Evolutionary conservation across 2,888 invertebrate genomes (phyloP).

Genomic region (Imbricaverruca yamaguchii): DNA sequence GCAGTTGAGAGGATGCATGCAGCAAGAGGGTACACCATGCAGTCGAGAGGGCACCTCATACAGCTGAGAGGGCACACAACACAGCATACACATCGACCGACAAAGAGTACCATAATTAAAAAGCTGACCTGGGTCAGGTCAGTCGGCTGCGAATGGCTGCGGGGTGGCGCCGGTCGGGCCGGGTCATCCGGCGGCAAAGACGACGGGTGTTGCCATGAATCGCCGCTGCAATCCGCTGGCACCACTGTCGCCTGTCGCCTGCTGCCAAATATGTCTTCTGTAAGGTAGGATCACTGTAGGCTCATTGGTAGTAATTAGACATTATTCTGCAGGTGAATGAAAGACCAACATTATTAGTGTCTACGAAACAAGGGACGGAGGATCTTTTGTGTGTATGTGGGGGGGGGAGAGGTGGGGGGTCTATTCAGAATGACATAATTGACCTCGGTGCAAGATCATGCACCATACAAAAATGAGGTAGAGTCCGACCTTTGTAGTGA

Average conservation of each 20-base stretch:
- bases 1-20: too few relatives aligned
- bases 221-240: background rate
- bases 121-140: constrained; percentile 31
- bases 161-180: constrained; percentile 29
- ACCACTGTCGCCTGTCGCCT: background rate
- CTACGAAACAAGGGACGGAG: too few relatives aligned
- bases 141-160: constrained; percentile 31
- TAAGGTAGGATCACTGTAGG: background rate
- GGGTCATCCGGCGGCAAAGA: background rate
- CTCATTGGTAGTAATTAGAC: too few relatives aligned
- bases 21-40: background rate
- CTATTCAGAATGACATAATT: background rate
- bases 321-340: too few relatives aligned
- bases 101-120: too few relatives aligned
- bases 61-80: background rate
- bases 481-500: too few relatives aligned
- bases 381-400: background rate
- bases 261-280: background rate
- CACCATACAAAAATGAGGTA: too few relatives aligned
- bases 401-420: too few relatives aligned
- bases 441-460: too few relatives aligned
- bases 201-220: background rate
- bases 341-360: too few relatives aligned
- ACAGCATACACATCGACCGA: background rate
- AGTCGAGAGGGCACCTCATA: background rate